phyloP scores from a whole-genome alignment of 2,113 vertebrate species.

The Motacilla tschutschensis region DNA sequence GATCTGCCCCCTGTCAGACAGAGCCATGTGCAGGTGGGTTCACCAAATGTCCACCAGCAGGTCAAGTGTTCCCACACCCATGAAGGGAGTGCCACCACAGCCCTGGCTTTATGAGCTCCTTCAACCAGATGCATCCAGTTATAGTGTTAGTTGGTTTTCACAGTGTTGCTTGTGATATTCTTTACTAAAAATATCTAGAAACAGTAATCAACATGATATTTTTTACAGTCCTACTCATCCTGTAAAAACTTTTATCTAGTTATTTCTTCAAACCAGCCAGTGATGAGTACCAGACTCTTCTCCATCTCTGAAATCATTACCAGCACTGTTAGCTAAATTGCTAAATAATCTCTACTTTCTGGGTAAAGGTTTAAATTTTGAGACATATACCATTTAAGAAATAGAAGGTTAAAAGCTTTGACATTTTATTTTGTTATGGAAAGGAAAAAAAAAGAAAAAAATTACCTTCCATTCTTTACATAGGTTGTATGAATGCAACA shows the following conservation, averaged over 20 bases:
- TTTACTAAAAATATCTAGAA: not conserved
- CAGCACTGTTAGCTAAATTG: not conserved
- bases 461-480: not conserved
- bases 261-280: not conserved
- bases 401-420: not conserved
- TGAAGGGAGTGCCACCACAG: not conserved
- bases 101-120: not conserved
- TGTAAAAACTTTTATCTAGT: not conserved
- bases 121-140: rapidly evolving
- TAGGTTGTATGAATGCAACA: not conserved
- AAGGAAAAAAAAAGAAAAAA: not conserved
- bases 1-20: not conserved
- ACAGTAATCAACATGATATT: not conserved
- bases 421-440: not conserved
- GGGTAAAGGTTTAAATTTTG: not conserved
- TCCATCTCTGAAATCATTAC: not conserved
- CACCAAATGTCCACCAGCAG: not conserved
- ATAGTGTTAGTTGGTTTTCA: not conserved
- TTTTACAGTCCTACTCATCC: not conserved
- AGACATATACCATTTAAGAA: not conserved
- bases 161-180: not conserved
- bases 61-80: not conserved
- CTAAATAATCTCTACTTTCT: not conserved
- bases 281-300: not conserved
- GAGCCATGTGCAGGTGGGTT: not conserved